Conservation (phyloP, 2,113 vertebrate genomes). For the Tachysurus fulvidraco region DNA sequence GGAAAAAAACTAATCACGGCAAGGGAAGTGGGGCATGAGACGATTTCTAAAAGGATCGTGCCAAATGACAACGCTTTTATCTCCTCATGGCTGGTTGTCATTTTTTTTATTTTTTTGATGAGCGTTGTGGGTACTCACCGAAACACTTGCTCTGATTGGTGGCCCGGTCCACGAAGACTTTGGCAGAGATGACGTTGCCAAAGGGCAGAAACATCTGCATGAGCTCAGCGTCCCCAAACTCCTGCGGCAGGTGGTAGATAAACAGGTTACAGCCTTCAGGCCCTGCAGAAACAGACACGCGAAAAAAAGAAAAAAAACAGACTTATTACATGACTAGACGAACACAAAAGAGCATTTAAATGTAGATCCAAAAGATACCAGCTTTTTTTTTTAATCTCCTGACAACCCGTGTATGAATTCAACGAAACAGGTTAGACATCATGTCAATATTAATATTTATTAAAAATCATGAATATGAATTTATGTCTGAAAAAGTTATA, state of each 20-base stretch:
- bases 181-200: constrained; percentile 97
- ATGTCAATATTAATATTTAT: background rate
- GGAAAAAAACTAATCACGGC: constrained; percentile 59
- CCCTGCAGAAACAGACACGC: constrained; percentile 73
- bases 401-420: background rate
- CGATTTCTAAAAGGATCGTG: constrained; percentile 55
- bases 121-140: constrained; percentile 76
- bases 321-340: constrained; percentile 5
- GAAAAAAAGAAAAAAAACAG: background rate
- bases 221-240: constrained; percentile 96
- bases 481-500: too few relatives aligned
- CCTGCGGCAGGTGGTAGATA: constrained; percentile 99
- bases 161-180: constrained; percentile 97
- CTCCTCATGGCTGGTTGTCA: constrained; percentile 21
- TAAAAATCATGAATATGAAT: background rate
- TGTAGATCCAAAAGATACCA: background rate
- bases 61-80: constrained; percentile 13
- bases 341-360: background rate
- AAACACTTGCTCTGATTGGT: constrained; percentile 99
- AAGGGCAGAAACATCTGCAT: constrained; percentile 98
- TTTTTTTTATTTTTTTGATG: constrained; percentile 28
- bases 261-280: constrained; percentile 99
- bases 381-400: background rate
- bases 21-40: constrained; percentile 52
- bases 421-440: background rate